Evolutionary conservation across 2,888 invertebrate species (phyloP).

Genomic region (Eilema sororculum): DNA sequence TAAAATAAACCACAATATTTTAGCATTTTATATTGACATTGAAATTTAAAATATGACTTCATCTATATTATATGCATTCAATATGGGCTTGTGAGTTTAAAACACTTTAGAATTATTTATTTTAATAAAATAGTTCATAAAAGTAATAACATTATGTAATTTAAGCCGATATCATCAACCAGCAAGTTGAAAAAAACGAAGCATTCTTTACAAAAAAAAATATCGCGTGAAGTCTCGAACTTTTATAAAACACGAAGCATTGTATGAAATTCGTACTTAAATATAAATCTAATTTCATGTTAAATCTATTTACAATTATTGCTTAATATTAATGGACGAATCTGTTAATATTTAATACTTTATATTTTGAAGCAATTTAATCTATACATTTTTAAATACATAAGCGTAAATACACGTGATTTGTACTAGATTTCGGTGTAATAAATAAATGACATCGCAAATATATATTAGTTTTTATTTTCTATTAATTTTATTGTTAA

Average conservation of each 20-base stretch:
- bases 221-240: no score
- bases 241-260: background rate
- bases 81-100: background rate
- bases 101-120: background rate
- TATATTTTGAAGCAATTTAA: constrained; percentile 24
- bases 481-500: constrained; percentile 34
- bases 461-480: constrained; percentile 17
- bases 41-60: background rate
- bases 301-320: constrained; percentile 47
- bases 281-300: constrained; percentile 23
- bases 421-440: constrained; percentile 46
- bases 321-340: constrained; percentile 44
- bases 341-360: constrained; percentile 23
- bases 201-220: no score
- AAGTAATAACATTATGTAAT: background rate
- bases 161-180: no score
- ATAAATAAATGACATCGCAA: constrained; percentile 29
- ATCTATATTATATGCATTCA: background rate
- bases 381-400: constrained; percentile 26
- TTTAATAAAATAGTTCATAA: background rate
- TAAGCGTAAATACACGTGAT: constrained; percentile 32
- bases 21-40: no score
- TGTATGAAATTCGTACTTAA: constrained; percentile 3
- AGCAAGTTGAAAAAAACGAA: no score
- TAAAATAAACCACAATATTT: background rate